Percentiles rank a stretch among this genome's conserved stretches.
Evolutionary conservation across 2,797 vertebrate genomes (phyloP).

Genomic region (Siniperca obscura): DNA sequence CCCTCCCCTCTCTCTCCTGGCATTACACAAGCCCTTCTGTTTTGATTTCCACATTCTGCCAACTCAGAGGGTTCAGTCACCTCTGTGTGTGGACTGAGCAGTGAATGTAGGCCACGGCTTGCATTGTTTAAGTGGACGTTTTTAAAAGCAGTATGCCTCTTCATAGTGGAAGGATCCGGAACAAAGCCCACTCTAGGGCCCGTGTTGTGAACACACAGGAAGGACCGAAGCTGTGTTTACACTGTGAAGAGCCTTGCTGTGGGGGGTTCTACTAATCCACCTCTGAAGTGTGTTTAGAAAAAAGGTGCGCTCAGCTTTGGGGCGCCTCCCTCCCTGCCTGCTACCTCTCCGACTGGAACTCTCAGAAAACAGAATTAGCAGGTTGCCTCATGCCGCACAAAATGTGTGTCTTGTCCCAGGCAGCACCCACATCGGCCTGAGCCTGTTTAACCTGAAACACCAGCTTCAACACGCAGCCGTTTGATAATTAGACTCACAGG

Average conservation of each 20-base stretch:
- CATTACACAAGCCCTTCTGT: slow-evolving; percentile 78
- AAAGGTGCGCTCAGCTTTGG: slow-evolving; percentile 63
- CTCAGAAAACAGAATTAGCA: slow-evolving; percentile 61
- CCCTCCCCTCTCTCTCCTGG: slow-evolving; percentile 59
- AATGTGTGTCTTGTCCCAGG: slow-evolving; percentile 19
- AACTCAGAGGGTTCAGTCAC: slow-evolving; percentile 67
- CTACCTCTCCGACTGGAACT: slow-evolving; percentile 31
- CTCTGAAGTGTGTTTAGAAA: slow-evolving; percentile 72
- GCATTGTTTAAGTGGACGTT: slow-evolving; percentile 44
- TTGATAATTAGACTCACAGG: slow-evolving; percentile 49
- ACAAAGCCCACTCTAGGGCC: slow-evolving; percentile 70
- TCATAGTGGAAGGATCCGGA: slow-evolving; percentile 55
- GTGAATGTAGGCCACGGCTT: slow-evolving; percentile 55
- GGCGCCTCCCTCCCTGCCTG: slow-evolving; percentile 31
- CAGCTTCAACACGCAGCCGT: slow-evolving; percentile 53
- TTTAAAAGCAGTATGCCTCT: slow-evolving; percentile 40
- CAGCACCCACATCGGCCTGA: slow-evolving; percentile 67
- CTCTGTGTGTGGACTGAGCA: slow-evolving; percentile 35
- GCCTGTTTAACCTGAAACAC: slow-evolving; percentile 82
- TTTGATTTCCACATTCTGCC: slow-evolving; percentile 74
- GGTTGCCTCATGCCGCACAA: slow-evolving; percentile 49
- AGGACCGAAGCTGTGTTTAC: slow-evolving; percentile 75
- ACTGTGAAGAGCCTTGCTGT: slow-evolving; percentile 62
- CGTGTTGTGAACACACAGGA: slow-evolving; percentile 79
- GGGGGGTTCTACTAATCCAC: slow-evolving; percentile 68